Evolutionary conservation across 1,140 invertebrate genomes (phyloP).

Genomic region (Lethocerus indicus): DNA sequence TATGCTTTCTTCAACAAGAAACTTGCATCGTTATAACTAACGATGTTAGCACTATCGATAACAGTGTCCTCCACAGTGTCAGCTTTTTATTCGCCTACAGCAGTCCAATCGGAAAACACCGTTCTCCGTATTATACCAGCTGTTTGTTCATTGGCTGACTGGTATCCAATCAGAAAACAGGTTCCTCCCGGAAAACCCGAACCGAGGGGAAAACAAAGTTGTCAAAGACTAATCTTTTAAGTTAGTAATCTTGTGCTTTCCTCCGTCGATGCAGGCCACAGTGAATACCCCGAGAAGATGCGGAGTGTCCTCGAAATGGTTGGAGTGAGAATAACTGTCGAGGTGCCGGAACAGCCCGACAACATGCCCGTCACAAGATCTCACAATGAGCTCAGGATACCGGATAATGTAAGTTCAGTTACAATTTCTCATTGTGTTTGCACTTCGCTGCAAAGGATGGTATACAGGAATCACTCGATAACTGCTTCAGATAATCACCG

Average conservation of each 20-base stretch:
- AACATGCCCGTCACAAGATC: neutral
- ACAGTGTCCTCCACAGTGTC: neutral
- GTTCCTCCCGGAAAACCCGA: neutral
- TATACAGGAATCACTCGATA: no score
- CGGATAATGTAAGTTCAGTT: neutral
- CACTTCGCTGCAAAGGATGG: no score
- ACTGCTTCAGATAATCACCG: no score
- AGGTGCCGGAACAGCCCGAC: neutral
- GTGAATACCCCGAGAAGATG: conserved; percentile 46
- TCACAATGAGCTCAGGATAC: neutral
- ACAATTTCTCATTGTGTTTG: neutral
- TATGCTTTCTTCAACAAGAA: neutral
- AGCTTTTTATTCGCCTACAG: neutral
- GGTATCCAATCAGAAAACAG: neutral
- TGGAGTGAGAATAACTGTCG: conserved; percentile 19
- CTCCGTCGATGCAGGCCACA: conserved; percentile 27
- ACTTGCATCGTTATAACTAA: neutral
- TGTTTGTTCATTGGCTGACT: neutral
- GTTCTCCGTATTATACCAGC: neutral
- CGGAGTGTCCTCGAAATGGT: conserved; percentile 29
- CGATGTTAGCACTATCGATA: neutral
- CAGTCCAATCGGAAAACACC: neutral
- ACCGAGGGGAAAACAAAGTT: neutral
- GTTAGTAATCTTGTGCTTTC: neutral
- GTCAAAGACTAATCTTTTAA: neutral